phyloP scores from a whole-genome alignment of 2,888 invertebrate genomes.

The Torymus tubicola region DNA sequence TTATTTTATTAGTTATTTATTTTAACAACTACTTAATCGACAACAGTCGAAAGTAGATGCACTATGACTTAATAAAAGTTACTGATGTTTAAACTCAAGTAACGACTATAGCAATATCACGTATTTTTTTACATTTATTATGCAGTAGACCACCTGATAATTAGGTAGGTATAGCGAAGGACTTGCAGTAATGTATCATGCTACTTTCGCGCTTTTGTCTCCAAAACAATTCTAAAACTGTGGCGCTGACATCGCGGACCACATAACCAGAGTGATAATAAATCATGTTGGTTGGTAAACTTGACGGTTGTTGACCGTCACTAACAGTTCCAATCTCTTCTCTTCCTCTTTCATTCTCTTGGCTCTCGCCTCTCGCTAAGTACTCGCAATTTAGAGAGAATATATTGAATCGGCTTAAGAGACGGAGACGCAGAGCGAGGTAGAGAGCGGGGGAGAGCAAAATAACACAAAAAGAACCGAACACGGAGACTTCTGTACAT shows the following conservation, averaged over 20 bases:
- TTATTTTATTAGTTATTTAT: too few relatives aligned
- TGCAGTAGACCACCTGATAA: too few relatives aligned
- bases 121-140: too few relatives aligned
- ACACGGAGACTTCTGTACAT: neutral
- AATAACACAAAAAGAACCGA: slow-evolving; percentile 2
- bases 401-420: slow-evolving; percentile 19
- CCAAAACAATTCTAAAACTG: slow-evolving; percentile 34
- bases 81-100: too few relatives aligned
- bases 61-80: too few relatives aligned
- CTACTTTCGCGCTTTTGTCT: slow-evolving; percentile 5
- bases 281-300: slow-evolving; percentile 16
- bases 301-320: slow-evolving; percentile 11
- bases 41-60: too few relatives aligned
- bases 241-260: slow-evolving; percentile 42
- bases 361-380: neutral
- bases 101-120: too few relatives aligned
- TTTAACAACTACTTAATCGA: too few relatives aligned
- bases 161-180: too few relatives aligned
- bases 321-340: slow-evolving; percentile 1
- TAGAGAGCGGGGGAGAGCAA: neutral
- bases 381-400: slow-evolving; percentile 20
- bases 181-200: neutral
- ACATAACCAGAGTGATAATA: slow-evolving; percentile 15
- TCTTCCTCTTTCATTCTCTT: neutral
- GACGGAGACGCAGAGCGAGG: neutral